A percentile compares a stretch with the other conserved stretches of the same genome.
These are phyloP conservation scores for Stegostoma tigrinum DNA, from an alignment of 2,113 vertebrate species.

Conservation along the genomic window DNA sequence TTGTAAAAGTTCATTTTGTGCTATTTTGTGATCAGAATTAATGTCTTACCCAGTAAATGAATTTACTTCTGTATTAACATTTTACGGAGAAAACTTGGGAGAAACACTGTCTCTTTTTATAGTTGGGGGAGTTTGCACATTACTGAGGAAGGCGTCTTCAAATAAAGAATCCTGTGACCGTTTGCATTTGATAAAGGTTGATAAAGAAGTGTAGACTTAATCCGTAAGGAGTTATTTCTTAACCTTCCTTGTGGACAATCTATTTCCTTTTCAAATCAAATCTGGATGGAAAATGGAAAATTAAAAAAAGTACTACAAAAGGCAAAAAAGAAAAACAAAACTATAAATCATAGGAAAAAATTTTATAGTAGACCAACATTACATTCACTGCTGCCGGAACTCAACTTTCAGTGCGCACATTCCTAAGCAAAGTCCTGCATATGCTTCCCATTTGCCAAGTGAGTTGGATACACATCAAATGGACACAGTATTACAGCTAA, in stretches of 20 bases:
- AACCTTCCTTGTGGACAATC: neutral
- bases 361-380: slow-evolving; percentile 21
- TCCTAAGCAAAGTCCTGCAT: neutral
- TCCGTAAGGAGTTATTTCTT: neutral
- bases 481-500: neutral
- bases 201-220: neutral
- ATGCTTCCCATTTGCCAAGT: neutral
- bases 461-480: slow-evolving; percentile 21
- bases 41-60: neutral
- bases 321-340: slow-evolving; percentile 7
- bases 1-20: neutral
- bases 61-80: neutral
- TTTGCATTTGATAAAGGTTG: neutral
- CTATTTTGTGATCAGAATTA: neutral
- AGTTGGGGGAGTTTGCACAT: neutral
- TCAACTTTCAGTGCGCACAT: neutral
- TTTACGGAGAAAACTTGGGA: neutral
- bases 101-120: neutral
- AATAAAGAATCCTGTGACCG: neutral
- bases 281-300: neutral
- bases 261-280: neutral
- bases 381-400: slow-evolving; percentile 5
- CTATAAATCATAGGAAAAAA: slow-evolving; percentile 11
- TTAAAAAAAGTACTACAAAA: neutral
- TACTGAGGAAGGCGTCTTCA: neutral